Evolutionary conservation across 2,888 invertebrate species (phyloP).

Genomic region (Orthosia incerta): DNA sequence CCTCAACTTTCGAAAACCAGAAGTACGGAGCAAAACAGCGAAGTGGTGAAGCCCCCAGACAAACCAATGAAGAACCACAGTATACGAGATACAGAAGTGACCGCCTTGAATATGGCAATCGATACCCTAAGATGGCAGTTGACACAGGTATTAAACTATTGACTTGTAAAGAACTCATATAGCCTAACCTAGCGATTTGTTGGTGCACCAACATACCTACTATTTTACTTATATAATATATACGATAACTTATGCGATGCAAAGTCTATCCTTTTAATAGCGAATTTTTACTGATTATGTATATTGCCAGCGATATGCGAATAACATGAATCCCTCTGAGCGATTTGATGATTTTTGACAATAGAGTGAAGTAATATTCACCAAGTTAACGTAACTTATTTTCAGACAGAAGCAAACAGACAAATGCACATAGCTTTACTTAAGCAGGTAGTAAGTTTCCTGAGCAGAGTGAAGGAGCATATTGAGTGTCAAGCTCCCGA

Average conservation of each 20-base stretch:
- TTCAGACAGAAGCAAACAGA: constrained; percentile 93
- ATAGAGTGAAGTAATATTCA: constrained; percentile 23
- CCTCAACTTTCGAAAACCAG: constrained; percentile 82
- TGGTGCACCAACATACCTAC: constrained; percentile 76
- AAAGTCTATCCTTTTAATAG: constrained; percentile 30
- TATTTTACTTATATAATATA: constrained; percentile 9
- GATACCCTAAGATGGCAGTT: constrained; percentile 94
- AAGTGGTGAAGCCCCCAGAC: constrained; percentile 76
- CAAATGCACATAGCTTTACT: constrained; percentile 94
- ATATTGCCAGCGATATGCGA: constrained; percentile 37
- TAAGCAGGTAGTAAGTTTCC: constrained; percentile 93
- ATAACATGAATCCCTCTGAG: neutral
- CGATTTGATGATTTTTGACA: neutral
- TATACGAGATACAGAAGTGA: constrained; percentile 82
- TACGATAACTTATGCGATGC: constrained; percentile 66
- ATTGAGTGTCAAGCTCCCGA: constrained; percentile 87
- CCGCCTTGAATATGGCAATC: constrained; percentile 92
- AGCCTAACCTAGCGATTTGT: constrained; percentile 51
- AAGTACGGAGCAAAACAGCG: constrained; percentile 77
- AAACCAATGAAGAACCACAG: constrained; percentile 71
- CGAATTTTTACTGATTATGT: constrained; percentile 59
- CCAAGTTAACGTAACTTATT: constrained; percentile 73
- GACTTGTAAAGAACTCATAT: constrained; percentile 2
- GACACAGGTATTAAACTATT: constrained; percentile 90
- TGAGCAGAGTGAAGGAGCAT: constrained; percentile 93